A percentile compares a stretch with the other conserved stretches of the same genome.
These are phyloP conservation scores for Ophion obscuratus DNA, from an alignment of 2,888 invertebrate species.

Conservation along the genomic window DNA sequence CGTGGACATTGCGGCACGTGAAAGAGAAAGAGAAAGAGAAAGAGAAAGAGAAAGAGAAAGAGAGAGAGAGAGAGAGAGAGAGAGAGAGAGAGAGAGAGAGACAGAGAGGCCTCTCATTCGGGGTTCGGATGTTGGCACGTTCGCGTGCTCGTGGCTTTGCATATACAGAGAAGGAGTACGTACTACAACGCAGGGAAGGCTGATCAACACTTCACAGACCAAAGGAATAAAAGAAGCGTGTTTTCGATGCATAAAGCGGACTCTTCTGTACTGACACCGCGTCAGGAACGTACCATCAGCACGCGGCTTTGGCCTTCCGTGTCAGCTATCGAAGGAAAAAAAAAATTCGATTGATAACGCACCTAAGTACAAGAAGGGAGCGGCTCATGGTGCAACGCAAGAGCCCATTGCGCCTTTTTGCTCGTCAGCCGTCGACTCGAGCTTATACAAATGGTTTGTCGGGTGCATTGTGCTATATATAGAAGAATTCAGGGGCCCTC, in stretches of 20 bases:
- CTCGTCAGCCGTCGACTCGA: not conserved
- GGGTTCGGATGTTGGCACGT: slow-evolving; percentile 28
- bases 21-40: not conserved
- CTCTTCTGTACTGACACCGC: too few species aligned
- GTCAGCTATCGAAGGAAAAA: too few species aligned
- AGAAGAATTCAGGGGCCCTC: not conserved
- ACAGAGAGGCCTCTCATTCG: not conserved
- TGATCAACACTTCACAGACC: slow-evolving; percentile 48
- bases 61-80: not conserved
- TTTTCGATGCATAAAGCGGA: slow-evolving; percentile 23
- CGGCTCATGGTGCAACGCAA: too few species aligned
- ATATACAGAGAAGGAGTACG: not conserved
- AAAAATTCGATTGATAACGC: not conserved
- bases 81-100: not conserved
- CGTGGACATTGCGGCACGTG: slow-evolving; percentile 35
- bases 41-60: too few species aligned
- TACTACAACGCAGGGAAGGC: not conserved
- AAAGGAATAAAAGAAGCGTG: slow-evolving; percentile 52
- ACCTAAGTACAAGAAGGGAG: too few species aligned
- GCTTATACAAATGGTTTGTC: not conserved
- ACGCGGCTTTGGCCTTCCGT: not conserved
- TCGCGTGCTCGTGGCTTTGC: not conserved
- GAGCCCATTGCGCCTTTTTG: not conserved
- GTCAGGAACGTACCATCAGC: not conserved
- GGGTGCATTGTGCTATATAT: slow-evolving; percentile 16